phyloP scores from a whole-genome alignment of 1,140 invertebrate genomes.

The Drosophila kurseongensis region DNA sequence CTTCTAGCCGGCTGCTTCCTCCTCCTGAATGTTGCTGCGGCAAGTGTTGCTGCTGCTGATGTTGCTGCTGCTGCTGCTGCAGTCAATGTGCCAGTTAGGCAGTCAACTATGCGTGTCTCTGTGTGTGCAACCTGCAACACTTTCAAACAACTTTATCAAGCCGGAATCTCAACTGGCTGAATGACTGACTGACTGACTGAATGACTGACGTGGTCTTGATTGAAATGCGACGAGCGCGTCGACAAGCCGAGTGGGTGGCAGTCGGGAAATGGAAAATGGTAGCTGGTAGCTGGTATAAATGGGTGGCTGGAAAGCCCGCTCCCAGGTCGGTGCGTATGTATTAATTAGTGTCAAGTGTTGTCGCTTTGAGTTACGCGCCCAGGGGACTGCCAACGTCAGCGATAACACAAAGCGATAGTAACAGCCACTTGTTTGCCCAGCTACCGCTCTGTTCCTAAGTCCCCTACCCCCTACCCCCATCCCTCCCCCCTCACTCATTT shows the following conservation, averaged over 20 bases:
- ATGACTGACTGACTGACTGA: conserved; percentile 42
- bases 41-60: conserved; percentile 7
- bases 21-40: conserved; percentile 15
- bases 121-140: conserved; percentile 67
- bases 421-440: conserved; percentile 65
- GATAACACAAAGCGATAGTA: conserved; percentile 76
- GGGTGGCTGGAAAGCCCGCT: conserved; percentile 4
- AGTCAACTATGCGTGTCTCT: conserved; percentile 63
- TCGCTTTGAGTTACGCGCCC: conserved; percentile 82
- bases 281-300: conserved; percentile 8
- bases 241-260: conserved; percentile 75
- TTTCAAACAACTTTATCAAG: conserved; percentile 81
- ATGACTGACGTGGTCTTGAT: conserved; percentile 75
- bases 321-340: conserved; percentile 71
- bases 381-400: conserved; percentile 61
- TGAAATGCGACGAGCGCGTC: conserved; percentile 77
- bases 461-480: not conserved
- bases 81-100: conserved; percentile 73
- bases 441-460: not conserved
- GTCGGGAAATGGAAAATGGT: conserved; percentile 16
- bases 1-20: conserved; percentile 19
- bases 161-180: conserved; percentile 60
- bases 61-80: conserved; percentile 7
- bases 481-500: not conserved
- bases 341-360: conserved; percentile 83